phyloP scores from a whole-genome alignment of 2,113 vertebrate genomes.

The Cyanoderma ruficeps region DNA sequence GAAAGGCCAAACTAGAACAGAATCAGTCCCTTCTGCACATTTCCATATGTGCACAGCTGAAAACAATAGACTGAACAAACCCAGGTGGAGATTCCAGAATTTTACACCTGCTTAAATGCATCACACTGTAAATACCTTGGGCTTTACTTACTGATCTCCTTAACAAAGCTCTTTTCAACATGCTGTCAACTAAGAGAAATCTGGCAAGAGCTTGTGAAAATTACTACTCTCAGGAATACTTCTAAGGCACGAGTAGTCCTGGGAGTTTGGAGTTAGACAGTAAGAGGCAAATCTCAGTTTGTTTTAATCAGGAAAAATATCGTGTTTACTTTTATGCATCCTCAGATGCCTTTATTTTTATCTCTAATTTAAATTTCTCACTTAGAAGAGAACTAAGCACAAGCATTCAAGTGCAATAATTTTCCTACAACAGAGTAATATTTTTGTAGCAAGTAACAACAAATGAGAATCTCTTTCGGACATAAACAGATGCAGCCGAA shows the following conservation, averaged over 20 bases:
- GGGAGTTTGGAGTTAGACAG: not conserved
- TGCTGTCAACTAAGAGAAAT: not conserved
- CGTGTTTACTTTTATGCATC: not conserved
- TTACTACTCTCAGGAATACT: not conserved
- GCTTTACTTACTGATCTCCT: not conserved
- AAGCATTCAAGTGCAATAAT: not conserved
- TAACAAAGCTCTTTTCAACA: not conserved
- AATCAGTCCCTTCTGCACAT: not conserved
- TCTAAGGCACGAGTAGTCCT: not conserved
- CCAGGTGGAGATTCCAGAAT: not conserved
- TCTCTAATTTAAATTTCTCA: not conserved
- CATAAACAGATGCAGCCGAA: not conserved
- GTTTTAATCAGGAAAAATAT: not conserved
- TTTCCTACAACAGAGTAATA: not conserved
- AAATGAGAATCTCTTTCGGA: not conserved
- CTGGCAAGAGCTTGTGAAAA: not conserved
- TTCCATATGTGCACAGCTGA: not conserved
- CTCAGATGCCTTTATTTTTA: not conserved
- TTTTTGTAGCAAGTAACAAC: not conserved
- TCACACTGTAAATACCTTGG: not conserved
- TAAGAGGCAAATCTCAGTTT: not conserved
- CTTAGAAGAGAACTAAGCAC: not conserved
- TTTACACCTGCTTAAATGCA: not conserved
- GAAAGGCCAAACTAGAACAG: not conserved
- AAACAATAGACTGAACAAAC: not conserved